phyloP scores from a whole-genome alignment of 2,113 vertebrate genomes.

The Zosterops borbonicus region DNA sequence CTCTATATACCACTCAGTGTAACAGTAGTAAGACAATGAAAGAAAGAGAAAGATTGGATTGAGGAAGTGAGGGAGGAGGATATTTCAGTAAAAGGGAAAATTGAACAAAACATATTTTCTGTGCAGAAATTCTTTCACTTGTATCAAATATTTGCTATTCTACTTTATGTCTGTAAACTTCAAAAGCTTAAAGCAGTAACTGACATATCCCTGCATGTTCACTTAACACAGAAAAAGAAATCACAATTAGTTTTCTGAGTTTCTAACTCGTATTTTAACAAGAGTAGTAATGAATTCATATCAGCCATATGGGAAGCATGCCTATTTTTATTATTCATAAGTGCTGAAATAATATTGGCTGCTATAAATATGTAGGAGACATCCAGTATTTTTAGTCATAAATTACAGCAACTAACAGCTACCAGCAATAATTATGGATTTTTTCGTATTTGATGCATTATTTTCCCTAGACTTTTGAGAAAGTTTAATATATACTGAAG shows the following conservation, averaged over 20 bases:
- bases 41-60: not conserved
- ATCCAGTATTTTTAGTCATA: not conserved
- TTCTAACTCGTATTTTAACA: not conserved
- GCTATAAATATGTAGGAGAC: not conserved
- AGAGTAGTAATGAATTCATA: not conserved
- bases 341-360: not conserved
- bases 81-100: not conserved
- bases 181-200: not conserved
- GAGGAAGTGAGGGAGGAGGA: not conserved
- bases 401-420: not conserved
- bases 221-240: not conserved
- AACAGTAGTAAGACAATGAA: not conserved
- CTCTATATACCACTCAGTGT: no score
- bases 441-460: not conserved
- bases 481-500: not conserved
- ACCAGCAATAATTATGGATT: not conserved
- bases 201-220: not conserved
- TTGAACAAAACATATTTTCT: not conserved
- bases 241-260: not conserved
- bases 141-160: not conserved
- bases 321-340: not conserved
- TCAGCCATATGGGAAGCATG: not conserved
- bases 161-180: not conserved
- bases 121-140: not conserved
- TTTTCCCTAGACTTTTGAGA: not conserved